Evolutionary conservation across 1,140 invertebrate genomes (phyloP), one percentile per base, ranked within the genome.

Genomic region (Penaeus chinensis): DNA sequence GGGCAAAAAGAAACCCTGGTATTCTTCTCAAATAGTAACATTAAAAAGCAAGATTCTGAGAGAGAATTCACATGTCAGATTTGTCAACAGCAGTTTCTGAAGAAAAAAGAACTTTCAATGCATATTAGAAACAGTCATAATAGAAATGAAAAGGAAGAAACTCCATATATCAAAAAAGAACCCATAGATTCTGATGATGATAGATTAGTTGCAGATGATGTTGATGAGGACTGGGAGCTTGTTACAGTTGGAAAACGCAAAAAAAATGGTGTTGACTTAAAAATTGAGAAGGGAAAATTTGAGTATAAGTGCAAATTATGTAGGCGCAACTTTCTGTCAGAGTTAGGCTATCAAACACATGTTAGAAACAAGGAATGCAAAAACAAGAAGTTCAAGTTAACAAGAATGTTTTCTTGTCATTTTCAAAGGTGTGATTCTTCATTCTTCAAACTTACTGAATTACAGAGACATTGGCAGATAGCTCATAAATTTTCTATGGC

Each of bases 401-500:
- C 85, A 27, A 87, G 85, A 76, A 87, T 87, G 85, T 87, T 87
- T 82, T 82, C 85, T 20, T 87, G 85, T 77, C 85, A 87, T 62
- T 87, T 87, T 82, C 60, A 82, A n/a, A 79, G 80, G 11, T 87
- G 85, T 65, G 85, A 87, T 82, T 87, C 85, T 37, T 82, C 85
- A 27, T 87, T 82, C 61, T 87, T 87, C 60, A 87, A 87, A 27
- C 66, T 87, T 62, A 87, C 85, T 42, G 85, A 87, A 27, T 69
- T 87, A 62, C 85, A 87, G 79, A 87, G 80, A 82, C 85, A 87
- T 65, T 87, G 85, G 85, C 85, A 87, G 27, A 87, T 82, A 76
- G 85, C 85, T 42, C 85, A 87, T n/a, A 87, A 87, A 63, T 87
- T 74, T 76, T 63, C 80, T 5, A 87, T 87, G 85, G 71, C 69